phyloP scores from a whole-genome alignment of 2,113 vertebrate genomes.

The Calonectris borealis region DNA sequence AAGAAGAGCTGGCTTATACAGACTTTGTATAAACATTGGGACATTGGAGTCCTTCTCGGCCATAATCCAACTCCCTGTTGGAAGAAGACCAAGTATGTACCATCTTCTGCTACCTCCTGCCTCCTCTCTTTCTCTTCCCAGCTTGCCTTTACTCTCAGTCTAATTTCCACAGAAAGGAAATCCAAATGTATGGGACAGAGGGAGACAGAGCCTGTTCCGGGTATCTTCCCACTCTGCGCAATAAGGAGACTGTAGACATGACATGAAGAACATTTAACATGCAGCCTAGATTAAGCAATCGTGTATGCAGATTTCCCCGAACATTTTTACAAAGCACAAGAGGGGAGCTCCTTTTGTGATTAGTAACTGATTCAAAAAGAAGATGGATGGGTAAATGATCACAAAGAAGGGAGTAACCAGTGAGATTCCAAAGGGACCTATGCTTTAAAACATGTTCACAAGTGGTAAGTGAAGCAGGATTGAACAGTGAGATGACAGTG shows the following conservation, averaged over 20 bases:
- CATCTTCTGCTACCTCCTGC: background rate
- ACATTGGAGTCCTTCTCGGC: background rate
- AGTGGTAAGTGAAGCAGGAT: background rate
- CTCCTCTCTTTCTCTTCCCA: background rate
- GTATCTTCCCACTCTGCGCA: background rate
- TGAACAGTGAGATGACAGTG: background rate
- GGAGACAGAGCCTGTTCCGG: background rate
- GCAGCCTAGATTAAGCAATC: background rate
- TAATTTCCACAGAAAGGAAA: background rate
- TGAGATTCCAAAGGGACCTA: background rate
- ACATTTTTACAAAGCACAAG: background rate
- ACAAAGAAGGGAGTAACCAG: background rate
- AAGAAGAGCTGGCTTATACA: background rate
- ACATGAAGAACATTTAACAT: background rate
- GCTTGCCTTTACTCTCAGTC: background rate
- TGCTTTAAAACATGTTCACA: background rate
- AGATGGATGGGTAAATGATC: background rate
- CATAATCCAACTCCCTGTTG: background rate
- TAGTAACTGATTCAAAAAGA: background rate
- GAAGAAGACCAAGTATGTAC: background rate
- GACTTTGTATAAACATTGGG: background rate
- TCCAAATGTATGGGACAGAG: background rate
- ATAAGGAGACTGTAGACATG: background rate
- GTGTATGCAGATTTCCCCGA: background rate
- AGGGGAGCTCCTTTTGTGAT: background rate